phyloP scores from a whole-genome alignment of 2,888 invertebrate genomes.

The Lochmaea capreae region DNA sequence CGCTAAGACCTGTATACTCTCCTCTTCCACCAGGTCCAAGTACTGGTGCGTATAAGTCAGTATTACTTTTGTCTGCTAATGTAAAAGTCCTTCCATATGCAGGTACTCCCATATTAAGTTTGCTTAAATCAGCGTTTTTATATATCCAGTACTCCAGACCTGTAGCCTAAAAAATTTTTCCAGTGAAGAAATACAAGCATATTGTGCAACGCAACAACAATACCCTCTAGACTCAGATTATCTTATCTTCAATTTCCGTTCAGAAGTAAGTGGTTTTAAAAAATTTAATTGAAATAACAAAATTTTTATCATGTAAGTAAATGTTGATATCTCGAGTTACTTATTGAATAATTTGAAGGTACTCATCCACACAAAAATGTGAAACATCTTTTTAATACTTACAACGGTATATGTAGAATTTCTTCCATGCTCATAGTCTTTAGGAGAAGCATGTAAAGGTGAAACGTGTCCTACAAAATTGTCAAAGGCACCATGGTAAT shows the following conservation, averaged over 20 bases:
- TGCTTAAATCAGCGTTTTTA: constrained; percentile 71
- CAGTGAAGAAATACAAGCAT: background rate
- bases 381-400: constrained; percentile 33
- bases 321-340: no score
- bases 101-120: constrained; percentile 77
- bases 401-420: constrained; percentile 47
- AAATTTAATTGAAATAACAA: no score
- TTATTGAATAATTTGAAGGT: no score
- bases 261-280: no score
- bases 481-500: constrained; percentile 78
- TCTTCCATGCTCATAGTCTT: constrained; percentile 57
- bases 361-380: no score
- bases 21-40: constrained; percentile 72
- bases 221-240: no score
- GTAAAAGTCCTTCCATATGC: constrained; percentile 78
- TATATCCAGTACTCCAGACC: constrained; percentile 68
- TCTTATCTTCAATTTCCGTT: no score
- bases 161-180: constrained; percentile 60
- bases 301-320: no score
- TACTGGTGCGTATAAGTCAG: constrained; percentile 70
- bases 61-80: constrained; percentile 65
- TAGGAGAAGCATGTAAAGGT: constrained; percentile 69
- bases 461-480: constrained; percentile 73
- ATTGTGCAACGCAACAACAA: background rate
- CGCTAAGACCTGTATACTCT: constrained; percentile 72